phyloP scores from a whole-genome alignment of 2,797 vertebrate genomes.

The Strix occidentalis region DNA sequence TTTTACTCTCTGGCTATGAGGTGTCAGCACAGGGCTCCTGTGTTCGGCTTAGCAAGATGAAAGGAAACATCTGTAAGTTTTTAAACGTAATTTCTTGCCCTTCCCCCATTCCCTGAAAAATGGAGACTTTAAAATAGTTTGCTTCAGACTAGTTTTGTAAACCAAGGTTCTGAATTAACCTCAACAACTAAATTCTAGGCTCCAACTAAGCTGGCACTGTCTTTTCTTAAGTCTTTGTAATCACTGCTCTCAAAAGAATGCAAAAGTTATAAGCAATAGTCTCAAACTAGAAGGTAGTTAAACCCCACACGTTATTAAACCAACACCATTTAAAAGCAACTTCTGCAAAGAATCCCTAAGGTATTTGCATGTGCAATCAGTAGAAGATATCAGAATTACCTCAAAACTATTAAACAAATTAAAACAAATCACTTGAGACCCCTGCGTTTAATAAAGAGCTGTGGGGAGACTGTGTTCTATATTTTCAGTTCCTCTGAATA shows the following conservation, averaged over 20 bases:
- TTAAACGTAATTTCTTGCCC: not conserved
- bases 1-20: not conserved
- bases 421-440: not conserved
- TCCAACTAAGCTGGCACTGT: not conserved
- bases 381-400: not conserved
- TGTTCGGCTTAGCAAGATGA: not conserved
- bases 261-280: not conserved
- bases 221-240: not conserved
- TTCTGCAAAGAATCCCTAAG: not conserved
- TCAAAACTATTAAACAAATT: constrained; percentile 30
- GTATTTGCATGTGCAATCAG: not conserved
- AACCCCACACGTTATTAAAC: not conserved
- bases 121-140: not conserved
- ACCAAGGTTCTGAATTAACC: not conserved
- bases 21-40: not conserved
- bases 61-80: not conserved
- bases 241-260: not conserved
- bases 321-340: not conserved
- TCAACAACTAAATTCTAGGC: not conserved
- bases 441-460: not conserved
- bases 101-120: not conserved
- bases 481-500: not conserved
- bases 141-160: not conserved
- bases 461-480: not conserved
- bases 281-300: not conserved